phyloP scores from a whole-genome alignment of 2,797 vertebrate genomes.

The Nannoperca australis region DNA sequence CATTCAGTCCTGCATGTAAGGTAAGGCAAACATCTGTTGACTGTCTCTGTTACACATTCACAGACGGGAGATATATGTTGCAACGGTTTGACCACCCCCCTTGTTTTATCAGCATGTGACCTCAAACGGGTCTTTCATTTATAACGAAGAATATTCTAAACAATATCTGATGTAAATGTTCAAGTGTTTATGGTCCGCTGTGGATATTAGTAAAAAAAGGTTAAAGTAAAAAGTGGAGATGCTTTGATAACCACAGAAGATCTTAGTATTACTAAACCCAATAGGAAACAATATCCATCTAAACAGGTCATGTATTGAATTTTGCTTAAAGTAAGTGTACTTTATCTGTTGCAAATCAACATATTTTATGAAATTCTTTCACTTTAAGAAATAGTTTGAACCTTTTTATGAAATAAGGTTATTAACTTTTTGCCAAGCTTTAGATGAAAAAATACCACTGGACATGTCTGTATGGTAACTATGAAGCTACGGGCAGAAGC shows the following conservation, averaged over 20 bases:
- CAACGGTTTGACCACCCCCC: slow-evolving; percentile 17
- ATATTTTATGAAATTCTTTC: neutral
- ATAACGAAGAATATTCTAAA: slow-evolving; percentile 19
- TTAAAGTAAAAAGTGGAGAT: slow-evolving; percentile 62
- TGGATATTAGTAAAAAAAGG: slow-evolving; percentile 60
- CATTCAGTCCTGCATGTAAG: slow-evolving; percentile 75
- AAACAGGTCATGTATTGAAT: neutral
- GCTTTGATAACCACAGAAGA: slow-evolving; percentile 83
- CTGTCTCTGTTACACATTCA: slow-evolving; percentile 77
- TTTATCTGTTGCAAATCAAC: neutral
- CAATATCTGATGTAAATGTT: slow-evolving; percentile 45
- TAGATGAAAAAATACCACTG: neutral
- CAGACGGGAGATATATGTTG: slow-evolving; percentile 51
- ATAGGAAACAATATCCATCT: neutral
- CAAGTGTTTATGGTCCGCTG: slow-evolving; percentile 56
- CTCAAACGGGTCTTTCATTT: slow-evolving; percentile 34
- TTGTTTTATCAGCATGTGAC: slow-evolving; percentile 32
- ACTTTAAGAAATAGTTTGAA: neutral
- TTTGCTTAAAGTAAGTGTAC: neutral
- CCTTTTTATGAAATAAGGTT: neutral
- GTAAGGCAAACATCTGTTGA: slow-evolving; percentile 80
- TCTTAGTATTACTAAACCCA: slow-evolving; percentile 12
- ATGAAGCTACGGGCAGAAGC: neutral
- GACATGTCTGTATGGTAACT: neutral
- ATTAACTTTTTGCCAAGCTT: neutral